Evolutionary conservation across 2,888 invertebrate genomes (phyloP).

Genomic region (Anoplius nigerrimus): DNA sequence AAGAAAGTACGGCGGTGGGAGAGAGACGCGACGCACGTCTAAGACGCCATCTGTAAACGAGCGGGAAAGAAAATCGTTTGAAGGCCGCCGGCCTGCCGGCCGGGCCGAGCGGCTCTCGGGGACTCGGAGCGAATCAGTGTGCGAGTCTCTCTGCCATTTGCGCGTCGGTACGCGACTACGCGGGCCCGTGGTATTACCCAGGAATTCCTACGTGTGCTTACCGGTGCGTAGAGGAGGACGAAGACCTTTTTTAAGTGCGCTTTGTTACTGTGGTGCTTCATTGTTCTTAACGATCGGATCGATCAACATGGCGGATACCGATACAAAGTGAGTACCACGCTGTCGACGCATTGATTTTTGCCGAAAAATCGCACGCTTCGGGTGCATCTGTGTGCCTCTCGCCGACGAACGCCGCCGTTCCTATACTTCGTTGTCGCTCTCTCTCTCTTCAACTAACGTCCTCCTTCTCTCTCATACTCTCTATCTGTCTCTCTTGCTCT

Average conservation of each 20-base stretch:
- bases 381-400: conserved; percentile 28
- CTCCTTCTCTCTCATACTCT: conserved; percentile 12
- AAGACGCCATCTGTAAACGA: conserved; percentile 69
- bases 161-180: conserved; percentile 53
- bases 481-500: conserved; percentile 10
- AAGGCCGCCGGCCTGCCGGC: conserved; percentile 67
- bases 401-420: conserved; percentile 9
- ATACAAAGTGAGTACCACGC: conserved; percentile 56
- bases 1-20: too few relatives aligned
- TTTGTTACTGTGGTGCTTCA: conserved; percentile 36
- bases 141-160: conserved; percentile 62
- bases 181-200: conserved; percentile 54
- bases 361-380: conserved; percentile 41
- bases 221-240: conserved; percentile 56
- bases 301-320: conserved; percentile 61
- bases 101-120: conserved; percentile 54
- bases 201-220: conserved; percentile 56
- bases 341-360: conserved; percentile 34
- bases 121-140: conserved; percentile 58
- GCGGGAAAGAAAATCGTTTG: conserved; percentile 73
- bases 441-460: too few relatives aligned
- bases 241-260: conserved; percentile 37
- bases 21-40: too few relatives aligned
- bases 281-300: conserved; percentile 38
- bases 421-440: conserved; percentile 18